Conservation (phyloP, 2,797 vertebrate species). For the Neostethus bicornis region DNA sequence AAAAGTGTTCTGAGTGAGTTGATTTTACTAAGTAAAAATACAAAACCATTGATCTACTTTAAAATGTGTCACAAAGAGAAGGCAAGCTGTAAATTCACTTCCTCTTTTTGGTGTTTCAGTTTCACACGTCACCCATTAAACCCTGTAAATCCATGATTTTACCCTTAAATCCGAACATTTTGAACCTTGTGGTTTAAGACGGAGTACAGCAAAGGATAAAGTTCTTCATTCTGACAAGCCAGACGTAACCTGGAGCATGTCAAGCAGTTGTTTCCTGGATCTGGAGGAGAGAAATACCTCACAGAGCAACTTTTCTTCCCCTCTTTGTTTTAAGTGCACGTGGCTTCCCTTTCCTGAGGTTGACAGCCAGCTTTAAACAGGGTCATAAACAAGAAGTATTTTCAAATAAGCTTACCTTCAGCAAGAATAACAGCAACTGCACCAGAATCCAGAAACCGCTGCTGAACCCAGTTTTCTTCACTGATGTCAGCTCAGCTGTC, state of each 20-base stretch:
- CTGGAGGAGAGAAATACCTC: slow-evolving; percentile 26
- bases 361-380: slow-evolving; percentile 70
- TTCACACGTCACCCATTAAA: slow-evolving; percentile 7
- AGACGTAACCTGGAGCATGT: slow-evolving; percentile 49
- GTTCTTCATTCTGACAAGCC: slow-evolving; percentile 34
- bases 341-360: slow-evolving; percentile 64
- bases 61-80: slow-evolving; percentile 22
- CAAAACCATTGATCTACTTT: slow-evolving; percentile 5
- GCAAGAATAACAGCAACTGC: slow-evolving; percentile 24
- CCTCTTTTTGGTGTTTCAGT: slow-evolving; percentile 24
- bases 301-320: slow-evolving; percentile 25
- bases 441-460: slow-evolving; percentile 38
- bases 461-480: slow-evolving; percentile 46
- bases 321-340: slow-evolving; percentile 40
- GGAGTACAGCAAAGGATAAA: slow-evolving; percentile 35
- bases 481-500: slow-evolving; percentile 46
- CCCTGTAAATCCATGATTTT: background rate
- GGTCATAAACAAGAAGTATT: slow-evolving; percentile 50
- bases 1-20: background rate
- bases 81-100: slow-evolving; percentile 40
- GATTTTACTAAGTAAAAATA: slow-evolving; percentile 2
- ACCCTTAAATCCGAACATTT: slow-evolving; percentile 37
- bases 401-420: slow-evolving; percentile 71
- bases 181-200: slow-evolving; percentile 33
- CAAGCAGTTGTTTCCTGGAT: slow-evolving; percentile 50